Conservation (phyloP, 2,888 invertebrate genomes). For the Lycia hirtaria region DNA sequence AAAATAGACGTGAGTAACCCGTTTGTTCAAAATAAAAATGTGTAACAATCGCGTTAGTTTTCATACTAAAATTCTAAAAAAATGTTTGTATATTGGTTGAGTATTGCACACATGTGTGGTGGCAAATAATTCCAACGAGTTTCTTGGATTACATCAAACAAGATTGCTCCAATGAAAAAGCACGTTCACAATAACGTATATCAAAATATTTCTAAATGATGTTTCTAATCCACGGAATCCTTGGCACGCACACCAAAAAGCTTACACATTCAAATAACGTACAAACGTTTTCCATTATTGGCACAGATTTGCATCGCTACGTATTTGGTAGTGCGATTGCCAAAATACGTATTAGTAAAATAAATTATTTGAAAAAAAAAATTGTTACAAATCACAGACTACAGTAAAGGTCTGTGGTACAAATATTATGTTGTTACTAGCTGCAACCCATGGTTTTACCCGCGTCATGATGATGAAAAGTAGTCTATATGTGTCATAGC, state of each 20-base stretch:
- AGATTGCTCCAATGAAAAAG: conserved; percentile 45
- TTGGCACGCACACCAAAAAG: conserved; percentile 64
- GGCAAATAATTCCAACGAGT: conserved; percentile 22
- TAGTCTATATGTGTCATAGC: too few relatives aligned
- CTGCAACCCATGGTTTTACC: too few relatives aligned
- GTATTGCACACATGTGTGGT: not conserved
- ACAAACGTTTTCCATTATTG: conserved; percentile 54
- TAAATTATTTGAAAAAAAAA: too few relatives aligned
- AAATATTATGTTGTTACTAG: too few relatives aligned
- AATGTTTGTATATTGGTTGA: not conserved
- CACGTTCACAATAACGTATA: conserved; percentile 50
- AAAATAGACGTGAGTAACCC: too few relatives aligned
- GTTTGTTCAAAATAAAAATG: too few relatives aligned
- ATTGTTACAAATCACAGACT: too few relatives aligned
- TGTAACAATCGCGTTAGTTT: too few relatives aligned
- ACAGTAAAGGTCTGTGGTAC: too few relatives aligned
- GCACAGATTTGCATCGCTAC: conserved; percentile 45
- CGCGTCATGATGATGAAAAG: too few relatives aligned
- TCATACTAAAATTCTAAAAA: too few relatives aligned
- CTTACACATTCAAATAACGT: conserved; percentile 73
- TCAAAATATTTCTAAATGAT: conserved; percentile 58
- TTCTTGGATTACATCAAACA: conserved; percentile 18
- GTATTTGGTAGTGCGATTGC: conserved; percentile 42
- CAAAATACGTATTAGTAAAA: conserved; percentile 30
- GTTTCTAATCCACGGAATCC: conserved; percentile 71